Percentiles rank a stretch among this genome's conserved stretches.
Evolutionary conservation across 2,888 invertebrate genomes (phyloP).

Genomic region (Germaria angustata): DNA sequence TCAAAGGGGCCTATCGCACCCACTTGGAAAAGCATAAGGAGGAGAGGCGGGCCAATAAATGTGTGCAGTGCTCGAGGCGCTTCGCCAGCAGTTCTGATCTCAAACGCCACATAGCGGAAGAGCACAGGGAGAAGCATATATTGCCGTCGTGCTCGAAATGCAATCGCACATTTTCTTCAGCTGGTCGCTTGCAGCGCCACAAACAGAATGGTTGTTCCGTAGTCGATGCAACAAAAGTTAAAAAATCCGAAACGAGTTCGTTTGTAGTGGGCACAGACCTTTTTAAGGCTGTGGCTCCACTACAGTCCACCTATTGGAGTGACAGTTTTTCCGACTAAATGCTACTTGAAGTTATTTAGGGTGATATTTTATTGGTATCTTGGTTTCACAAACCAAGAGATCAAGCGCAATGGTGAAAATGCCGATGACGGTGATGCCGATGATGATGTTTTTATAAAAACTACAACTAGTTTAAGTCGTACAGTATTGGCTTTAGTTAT

Average conservation of each 20-base stretch:
- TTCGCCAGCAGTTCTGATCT: slow-evolving; percentile 76
- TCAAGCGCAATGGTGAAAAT: background rate
- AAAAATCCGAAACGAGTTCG: slow-evolving; percentile 69
- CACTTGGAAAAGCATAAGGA: slow-evolving; percentile 80
- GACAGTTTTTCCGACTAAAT: slow-evolving; percentile 80
- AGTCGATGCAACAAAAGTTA: slow-evolving; percentile 65
- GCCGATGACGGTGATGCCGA: background rate
- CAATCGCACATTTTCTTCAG: slow-evolving; percentile 76
- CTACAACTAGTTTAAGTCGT: slow-evolving; percentile 36
- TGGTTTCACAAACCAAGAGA: slow-evolving; percentile 16
- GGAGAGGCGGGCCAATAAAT: slow-evolving; percentile 69
- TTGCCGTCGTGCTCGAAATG: slow-evolving; percentile 78
- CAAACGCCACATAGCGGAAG: slow-evolving; percentile 76
- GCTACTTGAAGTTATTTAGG: background rate
- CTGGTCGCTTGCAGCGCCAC: slow-evolving; percentile 75
- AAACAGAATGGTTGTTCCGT: slow-evolving; percentile 71
- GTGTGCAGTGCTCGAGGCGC: slow-evolving; percentile 72
- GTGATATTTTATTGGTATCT: background rate
- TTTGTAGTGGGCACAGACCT: slow-evolving; percentile 78
- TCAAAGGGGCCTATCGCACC: slow-evolving; percentile 79
- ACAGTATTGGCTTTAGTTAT: slow-evolving; percentile 45
- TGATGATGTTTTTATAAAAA: slow-evolving; percentile 22
- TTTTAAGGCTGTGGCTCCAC: slow-evolving; percentile 80
- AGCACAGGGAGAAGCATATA: slow-evolving; percentile 73
- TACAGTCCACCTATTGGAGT: slow-evolving; percentile 81